These are phyloP conservation scores for Xyliphius kryptos DNA, from an alignment of 2,113 vertebrate species.

Conservation along the genomic window DNA sequence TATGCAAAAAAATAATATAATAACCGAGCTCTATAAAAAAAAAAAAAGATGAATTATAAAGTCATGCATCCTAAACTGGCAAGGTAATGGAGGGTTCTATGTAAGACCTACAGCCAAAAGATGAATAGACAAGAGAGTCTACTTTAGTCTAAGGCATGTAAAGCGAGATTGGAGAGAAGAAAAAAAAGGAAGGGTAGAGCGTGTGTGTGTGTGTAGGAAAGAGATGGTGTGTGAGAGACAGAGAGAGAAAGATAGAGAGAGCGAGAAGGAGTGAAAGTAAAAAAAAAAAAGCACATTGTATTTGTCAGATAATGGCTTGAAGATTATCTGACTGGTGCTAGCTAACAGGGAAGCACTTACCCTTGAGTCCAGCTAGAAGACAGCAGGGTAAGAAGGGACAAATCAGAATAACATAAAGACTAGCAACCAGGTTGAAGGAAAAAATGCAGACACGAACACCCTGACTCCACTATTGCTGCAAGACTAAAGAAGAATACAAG, in stretches of 20 bases:
- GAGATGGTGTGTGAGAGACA: too few relatives aligned
- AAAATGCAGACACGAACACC: constrained; percentile 95
- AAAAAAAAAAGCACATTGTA: constrained; percentile 91
- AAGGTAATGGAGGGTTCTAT: constrained; percentile 87
- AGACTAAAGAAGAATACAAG: constrained; percentile 89
- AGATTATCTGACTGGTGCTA: constrained; percentile 99
- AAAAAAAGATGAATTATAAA: constrained; percentile 56
- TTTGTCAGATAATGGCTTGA: constrained; percentile 98
- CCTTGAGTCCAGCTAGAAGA: constrained; percentile 99
- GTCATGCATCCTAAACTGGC: constrained; percentile 96
- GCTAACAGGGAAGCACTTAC: constrained; percentile 99
- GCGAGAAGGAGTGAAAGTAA: constrained; percentile 73
- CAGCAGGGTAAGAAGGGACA: constrained; percentile 99
- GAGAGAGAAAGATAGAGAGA: constrained; percentile 56
- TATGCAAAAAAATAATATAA: constrained; percentile 80
- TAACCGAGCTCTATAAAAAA: constrained; percentile 57
- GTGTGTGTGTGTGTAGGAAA: too few relatives aligned
- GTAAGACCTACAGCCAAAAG: constrained; percentile 83
- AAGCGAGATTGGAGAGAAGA: constrained; percentile 72
- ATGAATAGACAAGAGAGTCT: constrained; percentile 74
- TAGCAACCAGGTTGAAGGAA: constrained; percentile 99
- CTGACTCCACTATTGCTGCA: constrained; percentile 91
- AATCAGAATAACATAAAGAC: constrained; percentile 99
- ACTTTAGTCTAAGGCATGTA: constrained; percentile 94
- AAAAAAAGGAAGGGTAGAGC: constrained; percentile 52